These are phyloP conservation scores for Indicator maculatus DNA, from an alignment of 2,113 vertebrate species.

Conservation along the genomic window DNA sequence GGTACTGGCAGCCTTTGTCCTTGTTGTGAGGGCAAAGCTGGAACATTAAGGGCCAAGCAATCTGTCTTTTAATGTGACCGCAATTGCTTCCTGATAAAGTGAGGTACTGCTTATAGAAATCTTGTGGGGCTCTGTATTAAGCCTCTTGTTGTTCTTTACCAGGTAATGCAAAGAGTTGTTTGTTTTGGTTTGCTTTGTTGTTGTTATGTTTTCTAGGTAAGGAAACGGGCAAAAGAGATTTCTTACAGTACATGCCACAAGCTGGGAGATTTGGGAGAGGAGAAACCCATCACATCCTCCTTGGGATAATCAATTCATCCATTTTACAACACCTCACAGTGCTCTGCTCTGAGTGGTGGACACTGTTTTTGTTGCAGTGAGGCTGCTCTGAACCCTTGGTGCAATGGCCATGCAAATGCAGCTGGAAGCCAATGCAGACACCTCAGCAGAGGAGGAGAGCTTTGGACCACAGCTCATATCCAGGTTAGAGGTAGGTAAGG, in stretches of 20 bases:
- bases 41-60: too few relatives aligned
- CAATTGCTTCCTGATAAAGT: accelerated
- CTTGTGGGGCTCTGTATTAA: background rate
- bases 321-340: accelerated
- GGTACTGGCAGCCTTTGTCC: background rate
- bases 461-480: conserved; percentile 91
- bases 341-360: accelerated
- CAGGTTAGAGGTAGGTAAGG: conserved; percentile 85
- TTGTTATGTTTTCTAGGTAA: background rate
- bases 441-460: conserved; percentile 86
- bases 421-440: conserved; percentile 77
- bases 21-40: background rate
- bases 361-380: background rate
- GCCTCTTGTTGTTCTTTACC: background rate
- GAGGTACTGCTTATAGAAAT: too few relatives aligned
- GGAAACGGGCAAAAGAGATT: background rate
- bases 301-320: background rate
- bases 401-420: conserved; percentile 89
- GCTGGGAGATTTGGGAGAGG: too few relatives aligned
- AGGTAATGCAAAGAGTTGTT: too few relatives aligned
- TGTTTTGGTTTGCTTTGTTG: too few relatives aligned
- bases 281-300: accelerated
- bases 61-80: accelerated
- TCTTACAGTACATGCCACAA: accelerated
- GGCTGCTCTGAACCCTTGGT: accelerated